Conservation (phyloP, 2,797 vertebrate genomes). For the Periparus ater region DNA sequence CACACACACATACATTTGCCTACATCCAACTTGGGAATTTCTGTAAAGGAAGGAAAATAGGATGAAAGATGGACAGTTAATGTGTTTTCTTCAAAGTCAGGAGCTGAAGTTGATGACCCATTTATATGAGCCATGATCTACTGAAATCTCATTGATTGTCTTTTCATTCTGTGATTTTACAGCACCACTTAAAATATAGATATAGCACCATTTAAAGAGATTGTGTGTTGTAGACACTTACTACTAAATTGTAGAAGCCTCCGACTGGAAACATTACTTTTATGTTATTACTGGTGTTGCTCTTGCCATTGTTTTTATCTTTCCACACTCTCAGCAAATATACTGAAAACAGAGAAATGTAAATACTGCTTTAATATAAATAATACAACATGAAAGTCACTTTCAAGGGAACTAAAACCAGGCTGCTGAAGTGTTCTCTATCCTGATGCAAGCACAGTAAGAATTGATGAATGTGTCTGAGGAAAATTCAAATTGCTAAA, state of each 20-base stretch:
- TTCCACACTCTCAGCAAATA: not conserved
- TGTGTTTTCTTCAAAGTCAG: not conserved
- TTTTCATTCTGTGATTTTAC: not conserved
- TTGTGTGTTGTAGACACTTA: not conserved
- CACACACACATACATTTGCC: not conserved
- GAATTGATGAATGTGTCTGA: not conserved
- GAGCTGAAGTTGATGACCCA: not conserved
- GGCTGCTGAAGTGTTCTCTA: not conserved
- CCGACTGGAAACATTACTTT: not conserved
- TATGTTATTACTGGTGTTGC: not conserved
- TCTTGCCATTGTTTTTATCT: not conserved
- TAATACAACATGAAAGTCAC: not conserved
- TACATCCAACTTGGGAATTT: not conserved
- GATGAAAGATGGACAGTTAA: not conserved
- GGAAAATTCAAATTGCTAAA: accelerated
- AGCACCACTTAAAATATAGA: not conserved
- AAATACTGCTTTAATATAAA: not conserved
- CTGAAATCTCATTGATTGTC: not conserved
- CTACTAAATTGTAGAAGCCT: not conserved
- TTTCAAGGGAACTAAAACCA: not conserved
- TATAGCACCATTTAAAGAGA: not conserved
- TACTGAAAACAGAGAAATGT: not conserved
- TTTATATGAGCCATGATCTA: not conserved
- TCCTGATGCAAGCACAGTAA: not conserved
- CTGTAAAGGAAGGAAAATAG: not conserved